A percentile compares a stretch with the other conserved stretches of the same genome.
Conservation (phyloP, 2,888 invertebrate species). For the Platynereis dumerilii region DNA sequence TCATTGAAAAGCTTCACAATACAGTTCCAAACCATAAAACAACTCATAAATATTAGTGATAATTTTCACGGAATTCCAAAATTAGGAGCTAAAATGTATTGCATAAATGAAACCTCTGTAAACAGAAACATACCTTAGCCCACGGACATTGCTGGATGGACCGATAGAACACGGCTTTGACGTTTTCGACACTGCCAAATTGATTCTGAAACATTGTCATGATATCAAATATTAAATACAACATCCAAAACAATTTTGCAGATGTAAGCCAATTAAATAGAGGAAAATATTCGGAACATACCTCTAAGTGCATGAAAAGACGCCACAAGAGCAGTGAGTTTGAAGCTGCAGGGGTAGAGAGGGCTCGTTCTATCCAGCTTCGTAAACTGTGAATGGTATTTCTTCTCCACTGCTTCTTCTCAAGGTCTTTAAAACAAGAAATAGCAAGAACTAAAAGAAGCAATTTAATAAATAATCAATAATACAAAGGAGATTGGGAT, state of each 20-base stretch:
- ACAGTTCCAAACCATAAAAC: too few relatives aligned
- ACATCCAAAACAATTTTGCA: too few relatives aligned
- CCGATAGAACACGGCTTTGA: conserved; percentile 61
- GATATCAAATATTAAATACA: too few relatives aligned
- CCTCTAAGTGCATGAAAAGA: conserved; percentile 61
- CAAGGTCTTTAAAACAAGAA: not conserved
- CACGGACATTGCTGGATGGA: conserved; percentile 64
- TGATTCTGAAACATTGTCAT: conserved; percentile 40
- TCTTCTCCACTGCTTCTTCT: conserved; percentile 5
- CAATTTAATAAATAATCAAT: not conserved
- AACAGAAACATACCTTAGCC: conserved; percentile 62
- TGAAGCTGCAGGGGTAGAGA: conserved; percentile 38
- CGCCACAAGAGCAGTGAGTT: conserved; percentile 63
- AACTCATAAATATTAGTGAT: too few relatives aligned
- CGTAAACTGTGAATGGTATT: conserved; percentile 35
- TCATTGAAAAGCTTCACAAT: too few relatives aligned
- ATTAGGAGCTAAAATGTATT: too few relatives aligned
- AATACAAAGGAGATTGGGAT: too few relatives aligned
- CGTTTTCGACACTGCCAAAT: conserved; percentile 43
- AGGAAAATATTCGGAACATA: too few relatives aligned
- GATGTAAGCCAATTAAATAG: too few relatives aligned
- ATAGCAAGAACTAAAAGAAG: not conserved
- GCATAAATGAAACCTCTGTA: too few relatives aligned
- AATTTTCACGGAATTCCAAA: too few relatives aligned
- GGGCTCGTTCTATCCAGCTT: conserved; percentile 54